A percentile compares a stretch with the other conserved stretches of the same genome.
Evolutionary conservation across 2,888 invertebrate genomes (phyloP).

Genomic region (Iphiclides podalirius): DNA sequence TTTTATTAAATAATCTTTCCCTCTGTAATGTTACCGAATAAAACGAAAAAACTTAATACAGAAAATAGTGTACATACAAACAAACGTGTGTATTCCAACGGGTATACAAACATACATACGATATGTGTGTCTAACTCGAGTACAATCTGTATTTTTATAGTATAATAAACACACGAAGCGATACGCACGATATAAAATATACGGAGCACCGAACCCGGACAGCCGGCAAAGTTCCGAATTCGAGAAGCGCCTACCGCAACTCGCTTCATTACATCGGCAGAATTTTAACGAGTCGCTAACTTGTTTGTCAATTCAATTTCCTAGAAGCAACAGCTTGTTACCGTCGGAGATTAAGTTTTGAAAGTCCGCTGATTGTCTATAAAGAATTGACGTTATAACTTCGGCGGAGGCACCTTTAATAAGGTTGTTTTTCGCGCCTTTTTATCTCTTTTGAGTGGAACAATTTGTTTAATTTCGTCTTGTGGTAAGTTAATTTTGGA

Average conservation of each 20-base stretch:
- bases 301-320: conserved; percentile 78
- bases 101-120: too few relatives aligned
- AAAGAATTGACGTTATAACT: conserved; percentile 56
- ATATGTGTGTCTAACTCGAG: too few relatives aligned
- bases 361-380: conserved; percentile 65
- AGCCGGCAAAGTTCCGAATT: conserved; percentile 27
- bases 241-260: conserved; percentile 34
- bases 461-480: not conserved
- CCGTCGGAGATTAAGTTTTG: conserved; percentile 68
- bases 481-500: too few relatives aligned
- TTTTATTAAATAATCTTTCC: too few relatives aligned
- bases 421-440: conserved; percentile 3
- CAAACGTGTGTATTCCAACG: too few relatives aligned
- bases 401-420: conserved; percentile 18
- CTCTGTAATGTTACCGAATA: too few relatives aligned
- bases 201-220: too few relatives aligned
- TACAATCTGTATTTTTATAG: too few relatives aligned
- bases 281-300: conserved; percentile 77
- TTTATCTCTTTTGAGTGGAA: conserved; percentile 8
- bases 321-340: conserved; percentile 66
- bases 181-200: too few relatives aligned
- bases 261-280: conserved; percentile 70
- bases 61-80: too few relatives aligned
- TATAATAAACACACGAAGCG: too few relatives aligned
- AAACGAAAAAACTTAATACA: too few relatives aligned